Base-by-base conservation (phyloP, 1,140 invertebrate species). In the Acromyrmex charruanus region DNA sequence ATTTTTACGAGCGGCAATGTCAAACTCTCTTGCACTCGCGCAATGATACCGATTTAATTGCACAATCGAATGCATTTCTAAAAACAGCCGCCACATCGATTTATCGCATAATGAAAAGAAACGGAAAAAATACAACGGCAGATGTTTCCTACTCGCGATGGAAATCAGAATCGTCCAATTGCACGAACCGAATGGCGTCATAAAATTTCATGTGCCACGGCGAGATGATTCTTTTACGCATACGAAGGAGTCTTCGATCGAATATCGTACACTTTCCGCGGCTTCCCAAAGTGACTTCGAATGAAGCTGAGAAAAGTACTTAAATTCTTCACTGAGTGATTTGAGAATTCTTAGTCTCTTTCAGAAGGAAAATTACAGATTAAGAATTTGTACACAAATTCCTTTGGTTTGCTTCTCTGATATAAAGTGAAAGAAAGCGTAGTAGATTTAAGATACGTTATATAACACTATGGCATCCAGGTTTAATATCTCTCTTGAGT, bases 191-290 rank as follows among this genome's bases (percentile, higher is more conserved):
- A 77, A 85, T 51, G 31, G 53, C 49, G 31, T 85, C 58, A 18
- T 77, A 55, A 85, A 84, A 84, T 84, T 84, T 75, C 55, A 84
- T 84, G 80, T 14, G 55, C 68, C 3, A 39, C 68, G 69, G 51
- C 31, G 31, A 69, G 77, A 58, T 16, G 14, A 81, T 81, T 25
- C 49, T 69, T 31, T 44, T 74, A 61, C n/a, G 63, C 44, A 53
- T 68, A 53, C 58, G 49, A 81, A 55, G 44, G 39, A 9, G 14
- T 18, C 31, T 69, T 31, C 53, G 21, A 65, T 58, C 21, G 28
- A 9, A 25, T 69, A 31, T 69, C 31, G 49, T 53, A 31, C 7
- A 44, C 69, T 81, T 58, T 49, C 49, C 77, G 49, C 49, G 61
- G n/a, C 31, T 81, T 68, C 49, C 49, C 44, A 68, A 55, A 80